Percentiles rank a stretch among this genome's conserved stretches.
Conservation (phyloP, 2,797 vertebrate species). For the Manis crassicaudata region DNA sequence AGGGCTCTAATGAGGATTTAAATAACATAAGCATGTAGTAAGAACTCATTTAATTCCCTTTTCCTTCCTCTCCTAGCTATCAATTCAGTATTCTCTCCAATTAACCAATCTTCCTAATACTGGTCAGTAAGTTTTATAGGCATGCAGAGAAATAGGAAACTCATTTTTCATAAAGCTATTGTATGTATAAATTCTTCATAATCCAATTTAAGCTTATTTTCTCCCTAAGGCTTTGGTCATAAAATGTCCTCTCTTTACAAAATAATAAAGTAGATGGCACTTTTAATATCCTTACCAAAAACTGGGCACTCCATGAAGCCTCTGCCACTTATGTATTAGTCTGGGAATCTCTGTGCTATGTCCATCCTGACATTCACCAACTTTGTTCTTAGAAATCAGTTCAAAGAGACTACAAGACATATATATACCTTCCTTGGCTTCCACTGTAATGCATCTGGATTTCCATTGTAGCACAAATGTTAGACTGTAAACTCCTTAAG, state of each 20-base stretch:
- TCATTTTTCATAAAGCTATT: conserved; percentile 10
- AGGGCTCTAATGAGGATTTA: conserved; percentile 45
- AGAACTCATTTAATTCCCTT: conserved; percentile 50
- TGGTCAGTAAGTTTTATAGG: background rate
- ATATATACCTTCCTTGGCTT: background rate
- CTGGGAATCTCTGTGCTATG: background rate
- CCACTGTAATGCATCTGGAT: background rate
- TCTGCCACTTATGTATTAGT: background rate
- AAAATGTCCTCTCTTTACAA: conserved; percentile 17
- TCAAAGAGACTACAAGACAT: background rate
- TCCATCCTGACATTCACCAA: background rate
- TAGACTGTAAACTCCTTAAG: background rate
- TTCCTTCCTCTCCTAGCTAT: conserved; percentile 11
- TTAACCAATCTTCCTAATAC: background rate
- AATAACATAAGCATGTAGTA: conserved; percentile 40
- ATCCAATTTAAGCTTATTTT: background rate
- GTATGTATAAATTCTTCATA: background rate
- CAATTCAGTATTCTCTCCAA: conserved; percentile 32
- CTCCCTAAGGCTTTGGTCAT: background rate
- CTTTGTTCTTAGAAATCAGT: background rate
- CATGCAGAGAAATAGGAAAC: background rate
- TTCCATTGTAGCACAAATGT: background rate
- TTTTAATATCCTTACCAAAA: conserved; percentile 30
- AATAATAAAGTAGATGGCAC: background rate
- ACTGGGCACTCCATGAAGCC: background rate